Conservation (phyloP, 2,113 vertebrate genomes). For the Lynx canadensis region DNA sequence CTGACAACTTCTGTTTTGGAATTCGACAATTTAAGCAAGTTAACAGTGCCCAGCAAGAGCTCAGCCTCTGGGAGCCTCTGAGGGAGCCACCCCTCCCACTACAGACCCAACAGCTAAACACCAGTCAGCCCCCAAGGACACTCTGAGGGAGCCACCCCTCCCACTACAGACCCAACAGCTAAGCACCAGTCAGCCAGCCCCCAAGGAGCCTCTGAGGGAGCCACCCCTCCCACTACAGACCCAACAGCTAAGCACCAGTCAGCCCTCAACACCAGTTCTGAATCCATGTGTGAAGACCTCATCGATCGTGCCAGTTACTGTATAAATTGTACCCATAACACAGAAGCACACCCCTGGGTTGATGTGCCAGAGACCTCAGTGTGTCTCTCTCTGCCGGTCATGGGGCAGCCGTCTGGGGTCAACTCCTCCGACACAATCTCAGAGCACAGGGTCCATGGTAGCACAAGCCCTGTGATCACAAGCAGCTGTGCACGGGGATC, state of each 20-base stretch:
- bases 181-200: no score
- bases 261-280: background rate
- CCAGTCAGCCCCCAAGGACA: background rate
- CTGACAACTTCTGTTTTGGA: conserved; percentile 60
- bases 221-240: background rate
- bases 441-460: background rate
- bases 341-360: background rate
- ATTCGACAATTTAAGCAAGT: conserved; percentile 78
- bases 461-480: background rate
- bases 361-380: no score
- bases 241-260: background rate
- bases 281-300: no score
- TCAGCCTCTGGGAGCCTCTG: no score
- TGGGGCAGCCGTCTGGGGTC: background rate
- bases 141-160: no score
- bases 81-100: no score
- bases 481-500: fast-evolving
- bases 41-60: background rate
- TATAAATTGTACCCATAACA: fast-evolving
- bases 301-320: fast-evolving
- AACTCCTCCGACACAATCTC: background rate
- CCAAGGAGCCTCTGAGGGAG: no score
- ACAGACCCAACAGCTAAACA: no score
- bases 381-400: fast-evolving
- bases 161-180: background rate